These are phyloP conservation scores for Limanda limanda DNA, from an alignment of 2,113 vertebrate species.

Conservation along the genomic window DNA sequence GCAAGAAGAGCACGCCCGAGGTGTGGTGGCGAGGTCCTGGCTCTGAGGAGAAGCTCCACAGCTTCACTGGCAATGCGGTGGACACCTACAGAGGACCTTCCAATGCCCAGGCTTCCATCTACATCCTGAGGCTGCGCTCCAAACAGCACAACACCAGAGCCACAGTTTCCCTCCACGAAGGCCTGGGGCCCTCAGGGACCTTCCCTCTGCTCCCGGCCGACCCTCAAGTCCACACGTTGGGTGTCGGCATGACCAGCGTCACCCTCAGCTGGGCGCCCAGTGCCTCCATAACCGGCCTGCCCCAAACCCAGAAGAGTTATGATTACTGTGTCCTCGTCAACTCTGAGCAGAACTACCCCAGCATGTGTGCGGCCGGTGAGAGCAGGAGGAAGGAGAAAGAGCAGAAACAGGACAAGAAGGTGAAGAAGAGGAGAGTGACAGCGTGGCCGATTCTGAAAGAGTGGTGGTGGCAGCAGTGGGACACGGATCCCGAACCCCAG, in stretches of 20 bases:
- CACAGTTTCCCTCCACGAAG: conserved; percentile 83
- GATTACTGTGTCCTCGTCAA: conserved; percentile 90
- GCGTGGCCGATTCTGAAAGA: conserved; percentile 77
- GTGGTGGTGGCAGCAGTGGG: conserved; percentile 83
- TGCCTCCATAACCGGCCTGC: conserved; percentile 73
- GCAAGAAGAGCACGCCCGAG: conserved; percentile 82
- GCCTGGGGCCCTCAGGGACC: conserved; percentile 73
- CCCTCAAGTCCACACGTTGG: conserved; percentile 82
- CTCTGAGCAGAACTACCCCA: conserved; percentile 86
- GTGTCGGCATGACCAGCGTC: conserved; percentile 87
- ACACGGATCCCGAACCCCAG: conserved; percentile 53
- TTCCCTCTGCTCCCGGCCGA: conserved; percentile 88
- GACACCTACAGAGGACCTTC: conserved; percentile 85
- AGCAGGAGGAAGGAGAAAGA: conserved; percentile 54
- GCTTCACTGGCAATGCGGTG: conserved; percentile 84
- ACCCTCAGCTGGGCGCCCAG: conserved; percentile 90
- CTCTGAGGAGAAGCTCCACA: conserved; percentile 81
- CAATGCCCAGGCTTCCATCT: conserved; percentile 80
- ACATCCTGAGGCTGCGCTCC: conserved; percentile 85
- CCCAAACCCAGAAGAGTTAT: conserved; percentile 69
- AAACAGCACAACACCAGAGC: conserved; percentile 84
- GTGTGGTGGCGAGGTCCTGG: conserved; percentile 83
- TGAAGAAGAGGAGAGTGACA: conserved; percentile 54
- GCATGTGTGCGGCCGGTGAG: conserved; percentile 85
- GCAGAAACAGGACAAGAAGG: conserved; percentile 59